Base-by-base conservation (phyloP, 2,888 invertebrate species). In the Pseudanteris insignis region DNA sequence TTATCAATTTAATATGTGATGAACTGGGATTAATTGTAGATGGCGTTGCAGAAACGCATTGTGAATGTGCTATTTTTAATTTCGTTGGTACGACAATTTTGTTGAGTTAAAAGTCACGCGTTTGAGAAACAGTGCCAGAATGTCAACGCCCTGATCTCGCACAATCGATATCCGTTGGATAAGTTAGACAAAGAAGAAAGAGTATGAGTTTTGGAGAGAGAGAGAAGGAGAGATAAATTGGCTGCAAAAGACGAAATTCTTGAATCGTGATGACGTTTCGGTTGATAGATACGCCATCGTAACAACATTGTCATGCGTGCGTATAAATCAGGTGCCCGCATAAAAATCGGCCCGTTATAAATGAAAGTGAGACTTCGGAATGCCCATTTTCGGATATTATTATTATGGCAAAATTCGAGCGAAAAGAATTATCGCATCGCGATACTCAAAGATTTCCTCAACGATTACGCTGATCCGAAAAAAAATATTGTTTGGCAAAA, bases 141-240 rank as follows among this genome's bases (percentile, higher is more conserved):
- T 58, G 58, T 58, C 58, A 58, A 50, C 44, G 58, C 44, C 44
- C 58, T 50, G 33, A 58, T 48, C 47, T 48, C 43, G 43, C 25
- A 11, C 38, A 48, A 57, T 50, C 58, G 50, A 58, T 58, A 50
- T 58, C 44, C 38, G 33, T 11, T 38, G 40, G 29, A 34, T 9
- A 40, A 18, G 18, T n/a, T n/a, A n/a, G n/a, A n/a, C n/a, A n/a
- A n/a, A n/a, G n/a, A n/a, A n/a, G n/a, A n/a, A n/a, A n/a, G n/a
- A n/a, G n/a, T n/a, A n/a, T n/a, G n/a, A n/a, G n/a, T n/a, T n/a
- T n/a, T n/a, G n/a, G n/a, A n/a, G n/a, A n/a, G n/a, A n/a, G n/a
- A n/a, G n/a, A n/a, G n/a, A n/a, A n/a, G n/a, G n/a, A n/a, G n/a
- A n/a, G n/a, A n/a, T n/a, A n/a, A n/a, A n/a, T n/a, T n/a, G n/a